Evolutionary conservation across 1,140 invertebrate genomes (phyloP).

Genomic region (Epicauta chinensis): DNA sequence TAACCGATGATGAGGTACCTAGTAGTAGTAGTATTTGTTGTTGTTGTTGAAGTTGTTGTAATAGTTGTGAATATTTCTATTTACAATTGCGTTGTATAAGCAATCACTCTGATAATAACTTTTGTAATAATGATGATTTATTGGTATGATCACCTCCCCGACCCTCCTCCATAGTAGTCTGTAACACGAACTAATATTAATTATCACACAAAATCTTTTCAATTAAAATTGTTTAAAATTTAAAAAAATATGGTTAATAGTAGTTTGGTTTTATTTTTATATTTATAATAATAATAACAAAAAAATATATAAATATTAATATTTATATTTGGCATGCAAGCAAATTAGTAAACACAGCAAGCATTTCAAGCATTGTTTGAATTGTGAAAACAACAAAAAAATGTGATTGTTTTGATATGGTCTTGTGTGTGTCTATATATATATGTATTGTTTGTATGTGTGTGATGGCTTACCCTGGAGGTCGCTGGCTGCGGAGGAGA

Average conservation of each 20-base stretch:
- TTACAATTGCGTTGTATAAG: constrained; percentile 26
- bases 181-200: constrained; percentile 36
- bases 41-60: too few species aligned
- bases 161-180: constrained; percentile 71
- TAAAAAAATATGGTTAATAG: too few species aligned
- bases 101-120: constrained; percentile 67
- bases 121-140: constrained; percentile 68
- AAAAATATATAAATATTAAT: not conserved
- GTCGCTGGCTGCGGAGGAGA: constrained; percentile 46
- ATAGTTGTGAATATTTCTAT: constrained; percentile 31
- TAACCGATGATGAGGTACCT: constrained; percentile 45
- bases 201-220: not conserved
- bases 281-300: not conserved
- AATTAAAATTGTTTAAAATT: too few species aligned
- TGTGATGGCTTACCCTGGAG: constrained; percentile 53
- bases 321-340: constrained; percentile 18
- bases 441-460: constrained; percentile 22
- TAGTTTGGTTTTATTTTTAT: too few species aligned
- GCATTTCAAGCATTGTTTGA: constrained; percentile 21
- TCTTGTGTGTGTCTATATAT: too few species aligned
- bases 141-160: constrained; percentile 53
- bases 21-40: constrained; percentile 43
- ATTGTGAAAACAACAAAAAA: constrained; percentile 5
- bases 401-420: not conserved
- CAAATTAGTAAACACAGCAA: constrained; percentile 28